A percentile compares a stretch with the other conserved stretches of the same genome.
Evolutionary conservation across 1,140 invertebrate genomes (phyloP).

Genomic region (Dendrolimus kikuchii): DNA sequence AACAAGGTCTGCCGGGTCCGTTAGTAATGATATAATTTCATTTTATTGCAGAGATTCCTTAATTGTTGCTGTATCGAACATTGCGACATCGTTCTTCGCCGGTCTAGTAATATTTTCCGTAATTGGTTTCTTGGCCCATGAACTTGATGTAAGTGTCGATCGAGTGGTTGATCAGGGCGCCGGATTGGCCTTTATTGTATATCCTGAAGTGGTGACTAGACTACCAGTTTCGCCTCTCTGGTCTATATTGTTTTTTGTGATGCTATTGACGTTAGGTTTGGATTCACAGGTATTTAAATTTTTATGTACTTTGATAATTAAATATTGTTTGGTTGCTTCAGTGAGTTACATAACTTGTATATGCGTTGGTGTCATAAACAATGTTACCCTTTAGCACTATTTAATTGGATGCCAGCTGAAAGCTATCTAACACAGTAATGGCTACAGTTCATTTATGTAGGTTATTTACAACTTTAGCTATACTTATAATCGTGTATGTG

Average conservation of each 20-base stretch:
- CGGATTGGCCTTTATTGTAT: constrained; percentile 88
- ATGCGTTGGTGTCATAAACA: neutral
- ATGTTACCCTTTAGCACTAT: no score
- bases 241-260: constrained; percentile 90
- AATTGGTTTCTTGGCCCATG: constrained; percentile 84
- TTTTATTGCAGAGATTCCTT: constrained; percentile 75
- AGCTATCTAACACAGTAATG: no score
- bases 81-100: constrained; percentile 84
- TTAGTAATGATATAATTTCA: constrained; percentile 6
- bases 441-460: no score
- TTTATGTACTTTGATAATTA: constrained; percentile 3
- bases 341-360: neutral
- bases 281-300: constrained; percentile 77
- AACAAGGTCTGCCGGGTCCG: neutral
- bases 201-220: constrained; percentile 88
- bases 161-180: constrained; percentile 84
- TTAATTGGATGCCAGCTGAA: no score
- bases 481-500: no score
- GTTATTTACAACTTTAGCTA: no score
- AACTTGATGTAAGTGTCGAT: constrained; percentile 79
- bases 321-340: neutral
- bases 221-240: constrained; percentile 87
- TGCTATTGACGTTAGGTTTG: constrained; percentile 84
- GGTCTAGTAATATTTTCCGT: constrained; percentile 86
- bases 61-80: constrained; percentile 84